Base-by-base conservation (phyloP, 2,888 invertebrate species). In the Notodonta ziczac region DNA sequence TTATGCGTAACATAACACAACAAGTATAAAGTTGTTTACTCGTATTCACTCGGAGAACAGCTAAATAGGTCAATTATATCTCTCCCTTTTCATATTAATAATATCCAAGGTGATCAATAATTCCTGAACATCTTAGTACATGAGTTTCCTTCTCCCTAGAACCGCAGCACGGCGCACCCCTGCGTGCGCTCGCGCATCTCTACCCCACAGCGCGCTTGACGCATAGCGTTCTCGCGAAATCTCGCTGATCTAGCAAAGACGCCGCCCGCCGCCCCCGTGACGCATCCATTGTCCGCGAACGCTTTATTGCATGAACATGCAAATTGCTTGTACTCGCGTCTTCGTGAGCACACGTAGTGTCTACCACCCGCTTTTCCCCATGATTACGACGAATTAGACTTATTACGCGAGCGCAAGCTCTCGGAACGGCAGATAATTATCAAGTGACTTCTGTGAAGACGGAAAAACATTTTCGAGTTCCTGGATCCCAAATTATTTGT, bases 141-240 rank as follows among this genome's bases (percentile, higher is more conserved):
- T 3, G 6, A 35, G 35, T 5, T 35, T 35, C 35, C 7, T 6
- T 35, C 9, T 10, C 54, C 14, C 50, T 35, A 55, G 48, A 53
- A 40, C 50, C 54, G 16, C 10, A 53, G 40, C 51, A 35, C 48
- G 57, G 64, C n/a, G 35, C 62, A 62, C 42, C 62, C 76, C 76
- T 76, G 66, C 32, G 5, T 8, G 44, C 6, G 62, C 62, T 62
- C 48, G 61, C 63, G 58, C 58, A 53, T 39, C 50, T 48, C 13
- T 53, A 44, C 69, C 65, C 56, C 73, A 67, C 62, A 63, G 59
- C 39, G 63, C 59, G 63, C 59, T 69, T 76, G 77, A 76, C 76
- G 78, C 76, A 76, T 72, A 67, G 60, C 52, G 44, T 61, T 76
- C 68, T 59, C 59, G 58, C 69, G 74, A 76, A 74, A 74, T 80